phyloP scores from a whole-genome alignment of 2,797 vertebrate genomes.

The Myotis pilosus region DNA sequence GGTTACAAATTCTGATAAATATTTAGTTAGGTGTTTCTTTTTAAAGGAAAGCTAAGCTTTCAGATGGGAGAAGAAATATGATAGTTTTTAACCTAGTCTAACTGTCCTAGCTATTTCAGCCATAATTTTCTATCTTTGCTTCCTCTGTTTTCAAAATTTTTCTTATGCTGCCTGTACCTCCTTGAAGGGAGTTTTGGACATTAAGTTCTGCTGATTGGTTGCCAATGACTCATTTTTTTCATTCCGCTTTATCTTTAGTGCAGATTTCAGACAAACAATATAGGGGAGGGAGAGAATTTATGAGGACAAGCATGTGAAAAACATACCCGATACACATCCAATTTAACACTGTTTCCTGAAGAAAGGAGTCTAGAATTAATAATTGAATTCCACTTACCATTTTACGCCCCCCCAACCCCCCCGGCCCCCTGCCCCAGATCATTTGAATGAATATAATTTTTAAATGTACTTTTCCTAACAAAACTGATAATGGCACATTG shows the following conservation, averaged over 20 bases:
- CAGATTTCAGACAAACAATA: slow-evolving; percentile 49
- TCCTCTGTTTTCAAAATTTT: background rate
- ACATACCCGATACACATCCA: background rate
- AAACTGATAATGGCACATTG: background rate
- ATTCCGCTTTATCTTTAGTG: slow-evolving; percentile 36
- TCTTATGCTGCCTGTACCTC: slow-evolving; percentile 9
- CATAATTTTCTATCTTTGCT: slow-evolving; percentile 5
- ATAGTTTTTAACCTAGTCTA: background rate
- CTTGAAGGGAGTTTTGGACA: slow-evolving; percentile 17
- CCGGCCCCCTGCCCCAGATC: background rate
- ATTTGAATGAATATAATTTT: background rate
- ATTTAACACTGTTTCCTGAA: slow-evolving; percentile 33
- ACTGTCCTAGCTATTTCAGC: background rate
- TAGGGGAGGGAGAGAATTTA: background rate
- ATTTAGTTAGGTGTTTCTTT: background rate
- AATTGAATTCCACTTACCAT: background rate
- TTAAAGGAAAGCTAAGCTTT: background rate
- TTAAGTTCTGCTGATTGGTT: slow-evolving; percentile 2
- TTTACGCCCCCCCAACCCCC: background rate
- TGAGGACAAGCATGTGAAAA: background rate
- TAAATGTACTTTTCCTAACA: background rate
- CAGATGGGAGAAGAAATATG: background rate
- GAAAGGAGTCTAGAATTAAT: background rate
- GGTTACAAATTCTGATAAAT: background rate
- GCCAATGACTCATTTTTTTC: background rate